Percentiles rank a stretch among this genome's conserved stretches.
phyloP scores from a whole-genome alignment of 2,113 vertebrate species.

The Proterorhinus semilunaris region DNA sequence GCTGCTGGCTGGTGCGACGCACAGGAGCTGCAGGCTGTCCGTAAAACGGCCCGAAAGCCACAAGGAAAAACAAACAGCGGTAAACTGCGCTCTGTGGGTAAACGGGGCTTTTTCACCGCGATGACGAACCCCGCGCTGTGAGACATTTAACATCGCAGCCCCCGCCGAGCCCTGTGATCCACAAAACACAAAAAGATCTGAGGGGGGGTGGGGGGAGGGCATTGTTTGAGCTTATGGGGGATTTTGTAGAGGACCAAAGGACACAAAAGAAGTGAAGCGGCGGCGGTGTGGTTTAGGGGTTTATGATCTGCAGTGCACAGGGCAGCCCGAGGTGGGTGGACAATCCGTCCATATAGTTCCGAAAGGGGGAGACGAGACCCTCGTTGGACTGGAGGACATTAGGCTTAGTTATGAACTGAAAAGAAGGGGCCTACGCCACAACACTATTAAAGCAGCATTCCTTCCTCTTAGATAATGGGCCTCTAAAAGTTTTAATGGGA shows the following conservation, averaged over 20 bases:
- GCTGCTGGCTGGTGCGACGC: constrained; percentile 1
- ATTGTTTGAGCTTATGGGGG: constrained; percentile 46
- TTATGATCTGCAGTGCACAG: constrained; percentile 61
- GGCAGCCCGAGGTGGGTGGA: constrained; percentile 52
- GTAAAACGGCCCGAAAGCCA: constrained; percentile 6
- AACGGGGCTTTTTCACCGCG: constrained; percentile 18
- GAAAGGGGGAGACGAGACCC: constrained; percentile 35
- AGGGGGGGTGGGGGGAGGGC: constrained; percentile 25
- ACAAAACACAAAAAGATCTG: constrained; percentile 62
- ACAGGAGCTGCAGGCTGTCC: constrained; percentile 16
- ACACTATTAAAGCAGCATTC: constrained; percentile 76
- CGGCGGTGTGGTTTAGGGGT: constrained; percentile 64
- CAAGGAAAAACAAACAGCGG: constrained; percentile 21
- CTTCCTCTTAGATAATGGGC: constrained; percentile 76
- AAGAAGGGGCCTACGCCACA: constrained; percentile 67
- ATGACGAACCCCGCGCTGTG: constrained; percentile 9
- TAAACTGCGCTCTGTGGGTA: constrained; percentile 30
- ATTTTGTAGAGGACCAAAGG: constrained; percentile 43
- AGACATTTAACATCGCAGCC: constrained; percentile 30
- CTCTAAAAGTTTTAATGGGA: constrained; percentile 78
- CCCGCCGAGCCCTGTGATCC: constrained; percentile 34
- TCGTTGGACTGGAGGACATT: constrained; percentile 47
- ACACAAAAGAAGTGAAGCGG: constrained; percentile 62
- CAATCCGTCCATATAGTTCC: constrained; percentile 51
- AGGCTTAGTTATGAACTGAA: constrained; percentile 62